phyloP scores from a whole-genome alignment of 2,888 invertebrate genomes.

The Melanostoma mellinum region DNA sequence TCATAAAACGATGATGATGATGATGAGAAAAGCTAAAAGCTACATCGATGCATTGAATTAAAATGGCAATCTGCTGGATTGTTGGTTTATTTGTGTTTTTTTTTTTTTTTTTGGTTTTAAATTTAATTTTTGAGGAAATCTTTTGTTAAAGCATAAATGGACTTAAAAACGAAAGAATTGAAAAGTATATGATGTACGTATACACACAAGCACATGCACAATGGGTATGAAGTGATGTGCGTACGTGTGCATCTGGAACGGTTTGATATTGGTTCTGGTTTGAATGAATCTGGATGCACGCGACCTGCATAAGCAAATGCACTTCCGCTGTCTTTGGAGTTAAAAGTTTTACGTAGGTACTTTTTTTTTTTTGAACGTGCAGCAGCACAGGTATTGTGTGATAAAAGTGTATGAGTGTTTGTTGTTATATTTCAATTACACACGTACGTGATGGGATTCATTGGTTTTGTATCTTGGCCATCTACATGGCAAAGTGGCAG shows the following conservation, averaged over 20 bases:
- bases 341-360: constrained; percentile 9
- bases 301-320: constrained; percentile 73
- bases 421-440: constrained; percentile 69
- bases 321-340: constrained; percentile 69
- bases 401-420: constrained; percentile 32
- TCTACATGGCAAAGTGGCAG: constrained; percentile 71
- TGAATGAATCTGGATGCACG: constrained; percentile 71
- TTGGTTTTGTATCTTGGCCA: constrained; percentile 64
- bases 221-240: neutral
- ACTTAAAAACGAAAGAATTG: constrained; percentile 23
- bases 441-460: constrained; percentile 67
- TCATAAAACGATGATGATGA: constrained; percentile 37
- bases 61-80: constrained; percentile 68
- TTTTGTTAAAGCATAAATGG: constrained; percentile 67
- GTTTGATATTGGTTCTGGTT: constrained; percentile 64
- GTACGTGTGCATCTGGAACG: constrained; percentile 26
- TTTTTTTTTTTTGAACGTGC: constrained; percentile 24
- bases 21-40: constrained; percentile 63
- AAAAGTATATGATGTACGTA: neutral
- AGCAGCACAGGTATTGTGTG: constrained; percentile 20
- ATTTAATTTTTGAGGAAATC: constrained; percentile 51
- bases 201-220: constrained; percentile 4
- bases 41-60: constrained; percentile 73
- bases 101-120: constrained; percentile 17
- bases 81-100: constrained; percentile 45